Evolutionary conservation across 2,797 vertebrate genomes (phyloP), one percentile per base, ranked within the genome.

Genomic region (Acrocephalus scirpaceus): DNA sequence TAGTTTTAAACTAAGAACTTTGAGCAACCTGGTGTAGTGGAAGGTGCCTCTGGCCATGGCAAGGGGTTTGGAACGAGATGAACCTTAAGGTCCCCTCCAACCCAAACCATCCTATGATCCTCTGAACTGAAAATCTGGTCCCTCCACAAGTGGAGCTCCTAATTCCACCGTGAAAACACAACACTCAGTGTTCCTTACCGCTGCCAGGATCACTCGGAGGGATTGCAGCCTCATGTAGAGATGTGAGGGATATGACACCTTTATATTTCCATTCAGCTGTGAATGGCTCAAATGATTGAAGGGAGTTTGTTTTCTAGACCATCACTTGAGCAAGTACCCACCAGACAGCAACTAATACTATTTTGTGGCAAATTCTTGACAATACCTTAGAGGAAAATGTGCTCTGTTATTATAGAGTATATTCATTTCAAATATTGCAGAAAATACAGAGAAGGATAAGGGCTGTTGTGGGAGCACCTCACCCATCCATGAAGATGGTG

Each of bases 291-390:
- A 70, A 53, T 90, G 76, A 89, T n/a, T 83, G 85, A 90, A 91
- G 26, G 36, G 62, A 76, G 70, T 93, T 93, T 89, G 40, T 82
- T 92, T 93, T 88, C 80, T 71, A 86, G 89, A 50, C 56, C 86
- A 86, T 93, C 92, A 74, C 77, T 69, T 48, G 48, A 87, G 71
- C 86, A 67, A 84, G 48, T 79, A 73, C 66, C 92, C 19, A 21
- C 93, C 69, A 86, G 90, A 83, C 77, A 72, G 70, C 29, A 2
- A 77, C 77, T 94, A 77, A 92, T 82, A 90, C 12, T 89, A 57
- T 95, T 97, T 96, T 69, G 87, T 69, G 75, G n/a, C 77, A 75
- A 54, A 85, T 86, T 92, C 69, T 40, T 83, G 83, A 76, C 66
- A 71, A 27, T 73, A 84, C 83, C 91, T 90, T 83, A 19, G 77